phyloP scores from a whole-genome alignment of 1,140 invertebrate species.

The Trachymyrmex cornetzi region DNA sequence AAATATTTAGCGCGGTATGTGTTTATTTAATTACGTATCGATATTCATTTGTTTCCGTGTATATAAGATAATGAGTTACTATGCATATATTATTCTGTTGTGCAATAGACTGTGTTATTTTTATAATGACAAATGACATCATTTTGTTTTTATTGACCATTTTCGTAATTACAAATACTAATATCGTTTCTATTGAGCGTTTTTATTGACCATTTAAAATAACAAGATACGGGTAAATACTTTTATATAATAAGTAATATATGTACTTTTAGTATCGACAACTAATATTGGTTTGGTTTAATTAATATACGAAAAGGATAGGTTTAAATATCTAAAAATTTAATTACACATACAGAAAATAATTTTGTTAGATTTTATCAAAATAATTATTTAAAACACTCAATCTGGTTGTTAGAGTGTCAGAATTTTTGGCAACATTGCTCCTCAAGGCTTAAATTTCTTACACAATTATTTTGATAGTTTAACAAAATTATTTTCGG shows the following conservation, averaged over 20 bases:
- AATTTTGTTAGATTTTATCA: too few relatives aligned
- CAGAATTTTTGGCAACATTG: too few relatives aligned
- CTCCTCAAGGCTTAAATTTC: too few relatives aligned
- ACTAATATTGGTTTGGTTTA: not conserved
- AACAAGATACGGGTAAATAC: conserved; percentile 1
- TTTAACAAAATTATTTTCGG: too few relatives aligned
- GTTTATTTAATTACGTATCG: not conserved
- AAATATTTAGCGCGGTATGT: not conserved
- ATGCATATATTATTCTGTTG: not conserved
- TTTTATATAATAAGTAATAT: not conserved
- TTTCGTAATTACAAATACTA: not conserved
- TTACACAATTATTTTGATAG: too few relatives aligned
- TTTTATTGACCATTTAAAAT: not conserved
- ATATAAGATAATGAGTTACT: not conserved
- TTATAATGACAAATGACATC: not conserved
- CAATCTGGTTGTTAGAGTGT: too few relatives aligned
- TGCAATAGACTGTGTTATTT: too few relatives aligned
- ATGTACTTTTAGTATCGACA: not conserved
- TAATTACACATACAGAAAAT: too few relatives aligned
- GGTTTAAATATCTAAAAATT: too few relatives aligned
- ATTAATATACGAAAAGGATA: not conserved
- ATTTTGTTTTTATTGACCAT: not conserved
- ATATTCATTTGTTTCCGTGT: not conserved
- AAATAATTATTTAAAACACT: too few relatives aligned
- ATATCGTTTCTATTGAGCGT: not conserved